Evolutionary conservation across 2,888 invertebrate species (phyloP), one percentile per base, ranked within the genome.

Genomic region (Cantharis rustica): DNA sequence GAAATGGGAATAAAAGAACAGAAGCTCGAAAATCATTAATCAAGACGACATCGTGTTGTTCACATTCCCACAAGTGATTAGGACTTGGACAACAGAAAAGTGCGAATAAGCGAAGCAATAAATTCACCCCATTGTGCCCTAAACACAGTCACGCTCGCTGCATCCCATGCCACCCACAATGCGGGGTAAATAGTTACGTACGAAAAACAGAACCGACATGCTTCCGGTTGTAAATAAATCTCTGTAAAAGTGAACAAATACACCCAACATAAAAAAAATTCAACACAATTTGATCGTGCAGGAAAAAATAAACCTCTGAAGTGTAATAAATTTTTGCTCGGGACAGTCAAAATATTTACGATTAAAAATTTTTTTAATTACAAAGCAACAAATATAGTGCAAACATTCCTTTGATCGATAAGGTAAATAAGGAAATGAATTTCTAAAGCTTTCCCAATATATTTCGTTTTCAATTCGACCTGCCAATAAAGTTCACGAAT

Each of bases 21-120:
- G 72, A 75, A 63, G 63, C 69, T 61, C 69, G 72, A 71, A 71
- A 71, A 68, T 72, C 75, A 75, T 75, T 75, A 75, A 75, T 75
- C 75, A 75, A 75, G 75, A 75, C 75, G 61, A 68, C 75, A 69
- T 72, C 72, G 70, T 73, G 75, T 63, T 75, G 71, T 72, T 75
- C 79, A 73, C 79, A 69, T 72, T 75, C 79, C 75, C 79, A 72
- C 78, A 78, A 80, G 79, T 82, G 81, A 82, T 82, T 81, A 81
- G 81, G 80, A 79, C 77, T 77, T 73, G 79, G 81, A 77, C 79
- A 76, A 81, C 81, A 81, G 82, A 82, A 82, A 82, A 83, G 82
- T 83, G 83, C 82, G 83, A 82, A 83, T 83, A 83, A 83, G 81
- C 82, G 79, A 75, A 74, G 81, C 79, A 78, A 83, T 83, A 83